Evolutionary conservation across 2,888 invertebrate genomes (phyloP), one percentile per base, ranked within the genome.

Genomic region (Hypolimnas misippus): DNA sequence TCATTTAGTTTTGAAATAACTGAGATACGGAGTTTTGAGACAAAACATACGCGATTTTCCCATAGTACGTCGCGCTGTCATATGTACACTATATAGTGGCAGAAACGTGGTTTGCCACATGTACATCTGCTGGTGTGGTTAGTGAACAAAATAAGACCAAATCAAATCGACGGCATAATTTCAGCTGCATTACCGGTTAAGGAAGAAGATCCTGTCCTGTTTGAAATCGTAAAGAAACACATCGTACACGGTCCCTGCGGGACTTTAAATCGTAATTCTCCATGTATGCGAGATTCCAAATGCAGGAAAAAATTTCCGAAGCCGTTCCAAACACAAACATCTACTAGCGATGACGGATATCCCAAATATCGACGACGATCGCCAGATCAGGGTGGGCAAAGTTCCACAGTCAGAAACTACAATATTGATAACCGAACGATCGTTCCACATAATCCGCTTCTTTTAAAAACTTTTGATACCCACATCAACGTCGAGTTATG

Each of bases 231-330:
- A 57, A 68, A 63, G 42, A 67, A 62, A 59, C 58, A 70, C 29
- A 69, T 72, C 67, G 50, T 73, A 44, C 71, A 71, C 58, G 70
- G 70, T 7, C 71, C 70, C 21, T 71, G 68, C 54, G 69, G 70
- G 53, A 54, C 66, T 61, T 60, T 63, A 35, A 63, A 70, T 31
- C 62, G 25, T 2, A 66, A 65, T 62, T 68, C 71, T 53, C 71
- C 70, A 58, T 70, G 67, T 54, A 69, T 71, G 73, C 53, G 54
- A 68, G 58, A 71, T 60, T 52, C 50, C 5, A 67, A 68, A 66
- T 70, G 70, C 63, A 68, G 56, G 52, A 69, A 71, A 69, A 68
- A 65, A 67, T 67, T 57, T 66, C 72, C 70, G 54, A 67, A 65
- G 53, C n/a, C 54, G 21, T 65, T 70, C 57, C 61, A 63, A 62